phyloP scores from a whole-genome alignment of 2,797 vertebrate genomes.

The Passerculus sandwichensis region DNA sequence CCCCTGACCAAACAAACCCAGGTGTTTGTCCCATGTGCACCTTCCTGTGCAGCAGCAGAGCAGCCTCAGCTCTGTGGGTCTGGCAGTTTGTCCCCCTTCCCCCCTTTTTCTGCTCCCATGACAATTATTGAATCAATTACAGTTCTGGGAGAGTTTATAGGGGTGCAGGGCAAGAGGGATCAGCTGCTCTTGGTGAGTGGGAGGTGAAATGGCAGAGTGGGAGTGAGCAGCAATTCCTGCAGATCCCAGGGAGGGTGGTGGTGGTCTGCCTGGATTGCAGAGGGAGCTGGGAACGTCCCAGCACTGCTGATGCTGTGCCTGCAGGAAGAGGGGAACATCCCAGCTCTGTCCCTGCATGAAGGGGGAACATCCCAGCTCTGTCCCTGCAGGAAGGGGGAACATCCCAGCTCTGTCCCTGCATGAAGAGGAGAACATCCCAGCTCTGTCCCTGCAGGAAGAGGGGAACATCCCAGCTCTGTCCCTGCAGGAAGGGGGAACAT shows the following conservation, averaged over 20 bases:
- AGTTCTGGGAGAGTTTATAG: fast-evolving
- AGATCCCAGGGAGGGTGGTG: fast-evolving
- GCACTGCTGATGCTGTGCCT: background rate
- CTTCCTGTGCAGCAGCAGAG: fast-evolving
- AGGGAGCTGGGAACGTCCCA: background rate
- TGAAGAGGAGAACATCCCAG: background rate
- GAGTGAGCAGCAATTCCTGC: background rate
- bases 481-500: no score
- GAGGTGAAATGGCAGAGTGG: background rate
- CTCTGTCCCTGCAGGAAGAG: background rate
- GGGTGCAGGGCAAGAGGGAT: background rate
- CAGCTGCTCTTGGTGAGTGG: background rate
- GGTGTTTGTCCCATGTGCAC: fast-evolving
- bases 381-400: background rate
- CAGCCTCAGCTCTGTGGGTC: background rate
- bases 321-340: no score
- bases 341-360: background rate
- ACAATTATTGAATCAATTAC: fast-evolving
- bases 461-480: no score
- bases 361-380: background rate
- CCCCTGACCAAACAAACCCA: no score
- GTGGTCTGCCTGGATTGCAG: background rate
- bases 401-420: background rate
- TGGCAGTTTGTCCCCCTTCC: fast-evolving
- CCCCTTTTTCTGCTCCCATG: background rate